Evolutionary conservation across 2,888 invertebrate species (phyloP), one percentile per base, ranked within the genome.

Genomic region (Crioceris asparagi): DNA sequence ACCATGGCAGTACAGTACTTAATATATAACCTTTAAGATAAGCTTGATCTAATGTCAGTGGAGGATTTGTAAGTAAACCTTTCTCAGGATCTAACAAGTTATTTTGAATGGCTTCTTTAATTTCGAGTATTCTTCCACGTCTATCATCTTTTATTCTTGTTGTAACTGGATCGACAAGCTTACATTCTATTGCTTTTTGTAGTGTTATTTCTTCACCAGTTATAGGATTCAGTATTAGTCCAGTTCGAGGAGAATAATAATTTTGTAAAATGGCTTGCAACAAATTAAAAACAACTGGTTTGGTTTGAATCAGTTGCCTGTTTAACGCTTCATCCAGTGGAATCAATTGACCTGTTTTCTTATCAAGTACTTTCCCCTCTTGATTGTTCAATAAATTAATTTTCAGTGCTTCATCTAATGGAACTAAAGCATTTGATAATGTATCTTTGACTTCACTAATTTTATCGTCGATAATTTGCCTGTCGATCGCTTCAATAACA

Each of bases 381-480:
- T 74, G 71, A 0, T 79, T 64, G 53, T 82, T 68, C 14, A 88
- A 66, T 17, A 88, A 62, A 49, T 80, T 78, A 25, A 69, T 72
- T 32, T 75, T 68, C 31, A 88, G 66, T 18, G 87, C 85, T 59
- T 86, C 81, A 29, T 77, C 74, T 32, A 92, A 67, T 4, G 83
- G 74, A 2, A 91, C 62, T 46, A 79, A 79, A 46, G 75, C 74
- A 36, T 83, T 78, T 31, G 75, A 73, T 50, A 75, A 72, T 0
- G 82, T 79, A 57, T 90, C 85, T 58, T 81, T 81, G 46, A 88
- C 79, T 61, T 83, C 75, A 4, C 84, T 83, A 47, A 86, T 82
- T 43, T 79, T 79, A 1, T 84, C 79, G 62, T 88, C 85, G 17
- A 92, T 73, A 44, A 90, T 76, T 49, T 83, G 81, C 52, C 83